Percentiles rank a stretch among this genome's conserved stretches.
These are phyloP conservation scores for Enteromius paludinosus DNA, from an alignment of 2,797 vertebrate species.

Conservation along the genomic window DNA sequence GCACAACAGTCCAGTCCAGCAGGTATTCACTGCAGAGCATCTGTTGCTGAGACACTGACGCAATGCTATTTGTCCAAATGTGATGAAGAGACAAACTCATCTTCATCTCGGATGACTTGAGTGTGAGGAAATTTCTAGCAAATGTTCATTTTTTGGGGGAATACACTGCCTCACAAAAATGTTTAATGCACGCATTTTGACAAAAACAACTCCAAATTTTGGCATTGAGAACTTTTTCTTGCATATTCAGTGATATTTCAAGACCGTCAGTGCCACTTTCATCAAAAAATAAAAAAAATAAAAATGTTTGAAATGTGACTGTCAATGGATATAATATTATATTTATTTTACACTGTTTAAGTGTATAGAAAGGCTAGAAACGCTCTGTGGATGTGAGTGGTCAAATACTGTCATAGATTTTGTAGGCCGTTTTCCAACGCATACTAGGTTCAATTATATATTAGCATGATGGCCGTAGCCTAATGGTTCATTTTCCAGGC, in stretches of 20 bases:
- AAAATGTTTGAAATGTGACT: constrained; percentile 28
- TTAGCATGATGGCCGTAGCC: constrained; percentile 12
- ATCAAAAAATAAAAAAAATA: background rate
- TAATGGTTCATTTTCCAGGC: constrained; percentile 22
- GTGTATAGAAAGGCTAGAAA: constrained; percentile 30
- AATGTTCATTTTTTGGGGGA: background rate
- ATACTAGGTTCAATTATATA: background rate
- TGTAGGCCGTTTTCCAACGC: constrained; percentile 17
- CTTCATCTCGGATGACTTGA: background rate
- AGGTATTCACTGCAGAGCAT: too few relatives aligned
- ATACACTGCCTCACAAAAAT: constrained; percentile 67
- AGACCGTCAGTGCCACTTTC: constrained; percentile 37
- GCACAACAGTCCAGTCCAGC: too few relatives aligned
- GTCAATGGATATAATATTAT: background rate
- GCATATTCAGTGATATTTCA: background rate
- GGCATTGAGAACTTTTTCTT: background rate
- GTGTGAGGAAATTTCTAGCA: background rate
- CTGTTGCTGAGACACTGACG: too few relatives aligned
- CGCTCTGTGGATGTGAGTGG: constrained; percentile 16
- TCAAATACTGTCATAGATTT: constrained; percentile 22
- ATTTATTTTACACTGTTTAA: constrained; percentile 21
- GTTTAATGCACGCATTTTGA: constrained; percentile 65
- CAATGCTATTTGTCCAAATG: background rate
- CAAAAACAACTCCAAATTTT: constrained; percentile 58
- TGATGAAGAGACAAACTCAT: background rate